These are phyloP conservation scores for Mustela nigripes DNA, from an alignment of 2,113 vertebrate species.

Conservation along the genomic window DNA sequence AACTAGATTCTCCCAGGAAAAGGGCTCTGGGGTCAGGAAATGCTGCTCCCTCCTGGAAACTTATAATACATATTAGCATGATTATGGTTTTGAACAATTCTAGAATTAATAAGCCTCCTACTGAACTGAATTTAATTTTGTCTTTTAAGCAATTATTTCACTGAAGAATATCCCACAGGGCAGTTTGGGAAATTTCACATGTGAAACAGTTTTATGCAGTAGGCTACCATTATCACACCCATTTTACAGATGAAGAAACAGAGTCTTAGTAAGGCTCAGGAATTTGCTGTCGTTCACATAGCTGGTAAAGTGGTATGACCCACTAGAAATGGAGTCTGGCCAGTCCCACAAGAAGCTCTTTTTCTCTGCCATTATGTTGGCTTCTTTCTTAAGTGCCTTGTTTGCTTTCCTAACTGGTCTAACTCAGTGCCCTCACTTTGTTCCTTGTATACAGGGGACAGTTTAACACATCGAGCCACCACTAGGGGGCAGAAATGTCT, in stretches of 20 bases:
- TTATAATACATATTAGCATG: not conserved
- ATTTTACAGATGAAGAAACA: not conserved
- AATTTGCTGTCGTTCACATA: not conserved
- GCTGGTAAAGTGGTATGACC: not conserved
- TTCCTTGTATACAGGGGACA: not conserved
- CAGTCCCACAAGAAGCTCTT: not conserved
- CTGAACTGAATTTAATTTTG: not conserved
- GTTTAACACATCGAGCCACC: not conserved
- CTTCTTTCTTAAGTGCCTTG: not conserved
- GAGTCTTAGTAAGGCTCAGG: not conserved
- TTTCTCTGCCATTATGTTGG: not conserved
- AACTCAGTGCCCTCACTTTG: not conserved
- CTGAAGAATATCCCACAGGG: not conserved
- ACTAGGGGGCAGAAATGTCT: not conserved
- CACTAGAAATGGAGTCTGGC: not conserved
- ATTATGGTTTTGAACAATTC: not conserved
- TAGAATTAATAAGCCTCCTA: not conserved
- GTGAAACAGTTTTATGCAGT: not conserved
- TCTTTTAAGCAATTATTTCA: not conserved
- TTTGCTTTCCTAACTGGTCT: not conserved
- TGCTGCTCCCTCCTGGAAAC: not conserved
- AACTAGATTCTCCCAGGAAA: not conserved
- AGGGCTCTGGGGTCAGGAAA: not conserved
- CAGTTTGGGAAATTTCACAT: not conserved
- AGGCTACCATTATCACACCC: not conserved